Conservation (phyloP, 2,113 vertebrate genomes). For the Gulo gulo region DNA sequence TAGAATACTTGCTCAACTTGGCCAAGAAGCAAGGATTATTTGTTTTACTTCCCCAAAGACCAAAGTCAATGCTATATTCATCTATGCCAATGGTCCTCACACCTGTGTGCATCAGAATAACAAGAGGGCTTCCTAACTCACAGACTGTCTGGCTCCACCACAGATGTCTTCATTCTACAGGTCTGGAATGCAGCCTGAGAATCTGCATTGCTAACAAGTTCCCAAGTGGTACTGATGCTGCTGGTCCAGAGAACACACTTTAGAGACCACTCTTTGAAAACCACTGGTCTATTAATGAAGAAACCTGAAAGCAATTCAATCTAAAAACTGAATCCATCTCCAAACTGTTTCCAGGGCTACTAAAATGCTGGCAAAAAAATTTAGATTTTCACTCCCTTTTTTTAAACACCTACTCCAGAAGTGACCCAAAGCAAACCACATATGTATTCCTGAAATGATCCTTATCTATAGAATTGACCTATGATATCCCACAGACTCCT, state of each 20-base stretch:
- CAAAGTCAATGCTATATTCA: background rate
- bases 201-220: background rate
- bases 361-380: background rate
- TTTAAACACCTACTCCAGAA: background rate
- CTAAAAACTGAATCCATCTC: background rate
- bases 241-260: background rate
- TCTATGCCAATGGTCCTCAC: background rate
- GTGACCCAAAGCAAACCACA: background rate
- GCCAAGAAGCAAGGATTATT: background rate
- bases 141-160: background rate
- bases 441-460: background rate
- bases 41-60: background rate
- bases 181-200: background rate
- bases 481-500: background rate
- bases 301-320: background rate
- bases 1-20: background rate
- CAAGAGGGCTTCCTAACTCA: background rate
- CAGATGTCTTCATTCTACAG: background rate
- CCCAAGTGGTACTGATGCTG: background rate
- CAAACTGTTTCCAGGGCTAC: background rate
- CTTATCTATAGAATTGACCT: background rate
- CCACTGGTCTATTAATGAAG: background rate
- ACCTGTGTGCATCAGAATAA: background rate
- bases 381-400: background rate
- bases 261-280: background rate